phyloP scores from a whole-genome alignment of 1,140 invertebrate species.

The Idris sp. region DNA sequence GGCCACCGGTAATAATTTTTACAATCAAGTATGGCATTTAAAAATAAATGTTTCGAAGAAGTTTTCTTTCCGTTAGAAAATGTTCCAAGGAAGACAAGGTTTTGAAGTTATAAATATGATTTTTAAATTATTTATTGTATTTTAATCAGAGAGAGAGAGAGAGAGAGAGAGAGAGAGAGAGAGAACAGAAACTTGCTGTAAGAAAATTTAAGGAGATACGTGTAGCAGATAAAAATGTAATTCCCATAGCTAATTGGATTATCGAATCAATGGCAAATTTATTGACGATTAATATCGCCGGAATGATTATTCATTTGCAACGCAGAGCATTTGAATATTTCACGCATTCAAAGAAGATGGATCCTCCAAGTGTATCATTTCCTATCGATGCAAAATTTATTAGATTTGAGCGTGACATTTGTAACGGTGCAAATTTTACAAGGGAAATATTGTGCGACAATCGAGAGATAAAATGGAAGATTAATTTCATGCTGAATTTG shows the following conservation, averaged over 20 bases:
- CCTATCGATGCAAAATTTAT: constrained; percentile 45
- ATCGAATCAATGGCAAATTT: constrained; percentile 33
- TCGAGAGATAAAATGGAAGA: constrained; percentile 41
- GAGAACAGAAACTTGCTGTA: no score
- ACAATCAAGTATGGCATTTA: no score
- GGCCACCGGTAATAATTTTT: background rate
- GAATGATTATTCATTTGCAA: constrained; percentile 43
- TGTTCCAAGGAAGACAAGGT: no score
- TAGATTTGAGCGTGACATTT: constrained; percentile 40
- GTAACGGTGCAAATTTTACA: constrained; percentile 44
- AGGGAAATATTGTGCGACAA: constrained; percentile 47
- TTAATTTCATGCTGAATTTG: constrained; percentile 50
- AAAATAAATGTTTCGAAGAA: no score
- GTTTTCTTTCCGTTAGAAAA: no score
- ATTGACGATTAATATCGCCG: constrained; percentile 20
- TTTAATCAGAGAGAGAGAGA: no score
- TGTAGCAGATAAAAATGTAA: no score
- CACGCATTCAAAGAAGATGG: constrained; percentile 22
- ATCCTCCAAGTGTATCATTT: constrained; percentile 22
- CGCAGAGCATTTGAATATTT: constrained; percentile 24
- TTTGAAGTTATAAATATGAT: no score
- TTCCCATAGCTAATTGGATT: constrained; percentile 47
- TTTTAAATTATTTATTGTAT: no score
- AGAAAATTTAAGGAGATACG: no score
- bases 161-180: no score